Base-by-base conservation (phyloP, 2,888 invertebrate species). In the Cantharis lateralis region DNA sequence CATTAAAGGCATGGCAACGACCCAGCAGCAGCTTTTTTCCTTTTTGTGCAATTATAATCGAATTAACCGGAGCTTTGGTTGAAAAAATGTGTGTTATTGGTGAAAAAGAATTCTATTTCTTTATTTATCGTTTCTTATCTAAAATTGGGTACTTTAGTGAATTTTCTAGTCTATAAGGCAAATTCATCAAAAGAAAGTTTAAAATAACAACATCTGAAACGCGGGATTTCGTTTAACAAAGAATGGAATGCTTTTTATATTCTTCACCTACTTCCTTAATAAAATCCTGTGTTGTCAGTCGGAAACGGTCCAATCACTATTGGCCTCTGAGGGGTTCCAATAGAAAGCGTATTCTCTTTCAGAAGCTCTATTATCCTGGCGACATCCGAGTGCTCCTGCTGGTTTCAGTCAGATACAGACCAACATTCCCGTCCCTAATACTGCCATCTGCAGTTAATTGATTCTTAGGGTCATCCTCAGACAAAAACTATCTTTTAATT, bases 221-320 rank as follows among this genome's bases (percentile, higher is more conserved):
- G 26, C 15, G 62, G 62, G 75, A 62, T 73, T 75, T 70, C 62
- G 28, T 66, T 78, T 73, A 78, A 77, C 77, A 78, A 80, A 79
- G 77, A 79, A 66, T 73, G 74, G 77, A 78, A 75, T 70, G 80
- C 80, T 82, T 81, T 84, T 83, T 83, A 83, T 85, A 82, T 85
- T 84, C 84, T 77, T 80, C 82, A 82, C 82, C 81, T 82, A 82
- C 82, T 84, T 83, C 84, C 83, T 84, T 84, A 84, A 85, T 85
- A 84, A 85, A 85, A 85, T 82, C 83, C 81, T 70, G 82, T 83
- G 84, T 84, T 85, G 84, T 85, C 83, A 83, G 81, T 83, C 84
- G 84, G 85, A 85, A 84, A 84, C 83, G 83, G 84, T 82, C 81
- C 84, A 84, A 84, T 85, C 85, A 84, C 84, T 83, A 84, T 85